Base-by-base conservation (phyloP, 2,797 vertebrate species). In the Gorsachius magnificus region DNA sequence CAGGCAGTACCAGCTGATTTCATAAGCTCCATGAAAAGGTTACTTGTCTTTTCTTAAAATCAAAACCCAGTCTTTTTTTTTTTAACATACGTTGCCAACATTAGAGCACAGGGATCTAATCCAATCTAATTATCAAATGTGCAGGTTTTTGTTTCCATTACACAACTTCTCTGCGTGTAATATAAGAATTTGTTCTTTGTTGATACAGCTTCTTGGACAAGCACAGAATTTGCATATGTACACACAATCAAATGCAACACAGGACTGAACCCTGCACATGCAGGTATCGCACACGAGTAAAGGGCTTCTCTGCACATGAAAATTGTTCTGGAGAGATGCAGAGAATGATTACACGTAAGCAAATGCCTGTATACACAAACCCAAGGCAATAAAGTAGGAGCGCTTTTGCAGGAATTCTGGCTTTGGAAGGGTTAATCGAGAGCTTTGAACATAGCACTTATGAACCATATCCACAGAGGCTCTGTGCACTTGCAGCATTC, bases 401-500 rank as follows among this genome's bases (percentile, higher is more conserved):
- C 0, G 4, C 6, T 90, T 78, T 11, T 50, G 63, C 28, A 88
- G 83, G 63, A 63, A 87, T 71, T 69, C 46, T 53, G 51, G 54
- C 2, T 63, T 79, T 51, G 45, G 83, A 95, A 87, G 93, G 68
- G 83, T 95, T 94, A 95, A 95, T n/a, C 8, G n/a, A 61, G 66
- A 72, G 46, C 46, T 84, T 84, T 53, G 75, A 89, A 38, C 16
- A 2, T 33, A 25, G 33, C 66, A 11, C 50, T 95, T 58, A 13
- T 0, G 22, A 81, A 15, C 76, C n/a, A 2, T 7, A 69, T 28
- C 63, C 35, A 16, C 31, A 21, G 70, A 18, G 61, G 41, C 45
- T 63, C 77, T 6, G 26, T 22, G 79, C 75, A 25, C 91, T 94
- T 38, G 60, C 56, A 69, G 83, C 80, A 5, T 16, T 68, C 63